These are phyloP conservation scores for Melanotaenia maccullochi DNA, from an alignment of 2,797 vertebrate genomes.

Conservation along the genomic window DNA sequence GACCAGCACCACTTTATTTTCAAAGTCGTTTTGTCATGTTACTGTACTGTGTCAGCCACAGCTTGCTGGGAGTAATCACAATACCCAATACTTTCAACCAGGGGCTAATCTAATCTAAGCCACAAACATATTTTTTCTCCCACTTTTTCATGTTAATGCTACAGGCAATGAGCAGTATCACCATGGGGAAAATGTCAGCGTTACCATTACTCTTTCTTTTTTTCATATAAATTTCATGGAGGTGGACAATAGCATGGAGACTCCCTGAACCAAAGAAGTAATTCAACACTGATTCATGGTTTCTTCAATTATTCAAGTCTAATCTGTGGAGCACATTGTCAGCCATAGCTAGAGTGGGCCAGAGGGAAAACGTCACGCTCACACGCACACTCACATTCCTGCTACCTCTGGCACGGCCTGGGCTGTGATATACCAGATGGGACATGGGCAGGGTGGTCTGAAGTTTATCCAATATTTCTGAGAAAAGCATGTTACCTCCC, in stretches of 20 bases:
- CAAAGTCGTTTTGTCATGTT: conserved; percentile 62
- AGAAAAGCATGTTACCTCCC: conserved; percentile 60
- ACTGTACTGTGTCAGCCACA: conserved; percentile 71
- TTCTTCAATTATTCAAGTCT: conserved; percentile 66
- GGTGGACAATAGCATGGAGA: conserved; percentile 55
- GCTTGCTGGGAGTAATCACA: conserved; percentile 67
- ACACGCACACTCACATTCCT: conserved; percentile 77
- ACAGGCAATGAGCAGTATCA: conserved; percentile 44
- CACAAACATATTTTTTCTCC: conserved; percentile 60
- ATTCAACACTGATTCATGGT: conserved; percentile 69
- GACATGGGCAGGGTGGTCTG: conserved; percentile 79
- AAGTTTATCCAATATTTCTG: conserved; percentile 80
- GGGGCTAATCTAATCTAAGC: conserved; percentile 67
- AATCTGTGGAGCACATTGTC: conserved; percentile 69
- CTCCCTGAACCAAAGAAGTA: conserved; percentile 52
- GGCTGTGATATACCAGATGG: conserved; percentile 75
- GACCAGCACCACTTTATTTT: conserved; percentile 54
- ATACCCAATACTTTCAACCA: conserved; percentile 56
- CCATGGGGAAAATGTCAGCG: conserved; percentile 25
- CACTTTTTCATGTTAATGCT: conserved; percentile 60
- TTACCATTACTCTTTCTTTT: conserved; percentile 28
- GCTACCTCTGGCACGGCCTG: conserved; percentile 73
- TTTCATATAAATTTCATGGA: conserved; percentile 22
- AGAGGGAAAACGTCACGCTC: conserved; percentile 76
- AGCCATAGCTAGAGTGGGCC: conserved; percentile 62